phyloP scores from a whole-genome alignment of 2,888 invertebrate species.

The Furcula furcula region DNA sequence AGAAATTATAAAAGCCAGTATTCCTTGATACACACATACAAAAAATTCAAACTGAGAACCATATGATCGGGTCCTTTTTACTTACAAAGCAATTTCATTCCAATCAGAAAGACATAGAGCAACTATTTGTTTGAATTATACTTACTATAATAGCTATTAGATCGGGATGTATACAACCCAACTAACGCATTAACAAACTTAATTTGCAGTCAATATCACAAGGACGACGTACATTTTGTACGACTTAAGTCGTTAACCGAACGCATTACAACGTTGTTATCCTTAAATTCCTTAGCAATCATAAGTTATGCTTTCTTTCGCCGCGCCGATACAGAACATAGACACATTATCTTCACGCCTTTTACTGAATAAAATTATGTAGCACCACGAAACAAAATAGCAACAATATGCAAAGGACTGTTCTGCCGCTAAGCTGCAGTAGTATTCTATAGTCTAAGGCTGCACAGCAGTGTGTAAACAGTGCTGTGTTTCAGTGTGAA shows the following conservation, averaged over 20 bases:
- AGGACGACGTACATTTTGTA: constrained; percentile 11
- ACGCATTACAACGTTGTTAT: constrained; percentile 22
- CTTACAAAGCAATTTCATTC: constrained; percentile 16
- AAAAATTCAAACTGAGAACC: constrained; percentile 60
- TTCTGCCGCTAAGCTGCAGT: too few species aligned
- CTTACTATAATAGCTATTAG: too few species aligned
- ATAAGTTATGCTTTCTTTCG: constrained; percentile 21
- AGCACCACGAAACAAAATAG: too few species aligned
- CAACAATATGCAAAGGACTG: too few species aligned
- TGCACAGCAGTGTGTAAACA: too few species aligned
- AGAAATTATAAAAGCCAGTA: constrained; percentile 33
- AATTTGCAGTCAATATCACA: constrained; percentile 16
- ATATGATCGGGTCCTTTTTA: constrained; percentile 45
- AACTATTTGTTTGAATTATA: too few species aligned
- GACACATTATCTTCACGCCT: too few species aligned
- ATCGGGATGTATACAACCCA: too few species aligned
- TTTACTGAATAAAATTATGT: too few species aligned
- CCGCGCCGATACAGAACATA: too few species aligned
- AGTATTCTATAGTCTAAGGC: too few species aligned
- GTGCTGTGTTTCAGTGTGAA: too few species aligned
- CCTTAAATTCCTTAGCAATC: constrained; percentile 31
- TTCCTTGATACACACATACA: constrained; percentile 46
- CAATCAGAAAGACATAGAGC: accelerated
- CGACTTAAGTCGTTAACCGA: constrained; percentile 2
- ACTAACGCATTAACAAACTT: constrained; percentile 22